Percentiles rank a stretch among this genome's conserved stretches.
Conservation (phyloP, 2,113 vertebrate species). For the Gymnarchus niloticus region DNA sequence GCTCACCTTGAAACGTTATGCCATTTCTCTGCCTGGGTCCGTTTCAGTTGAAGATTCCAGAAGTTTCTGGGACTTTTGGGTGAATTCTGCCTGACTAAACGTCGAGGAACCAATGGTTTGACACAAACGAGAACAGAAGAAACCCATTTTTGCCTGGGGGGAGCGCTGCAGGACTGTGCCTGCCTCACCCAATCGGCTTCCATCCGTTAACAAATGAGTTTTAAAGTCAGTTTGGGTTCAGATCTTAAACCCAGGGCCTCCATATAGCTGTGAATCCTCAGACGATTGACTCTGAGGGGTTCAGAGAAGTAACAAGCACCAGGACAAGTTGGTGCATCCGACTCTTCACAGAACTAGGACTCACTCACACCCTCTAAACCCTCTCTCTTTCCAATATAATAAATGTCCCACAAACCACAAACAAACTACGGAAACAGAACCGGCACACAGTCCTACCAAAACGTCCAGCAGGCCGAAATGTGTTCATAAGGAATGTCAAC, state of each 20-base stretch:
- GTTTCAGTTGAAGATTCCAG: background rate
- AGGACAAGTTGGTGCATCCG: background rate
- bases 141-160: background rate
- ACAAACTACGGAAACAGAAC: constrained; percentile 12
- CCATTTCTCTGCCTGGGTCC: background rate
- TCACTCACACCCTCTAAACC: background rate
- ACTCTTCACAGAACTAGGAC: background rate
- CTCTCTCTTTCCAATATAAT: background rate
- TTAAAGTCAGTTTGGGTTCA: background rate
- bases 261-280: background rate
- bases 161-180: too few relatives aligned
- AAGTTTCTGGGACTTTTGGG: background rate
- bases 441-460: too few relatives aligned
- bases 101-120: background rate
- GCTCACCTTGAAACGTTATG: too few relatives aligned
- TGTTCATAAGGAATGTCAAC: background rate
- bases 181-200: background rate
- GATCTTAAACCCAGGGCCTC: background rate
- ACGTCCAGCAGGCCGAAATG: too few relatives aligned
- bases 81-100: background rate
- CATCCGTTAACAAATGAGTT: background rate
- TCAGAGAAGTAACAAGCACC: background rate
- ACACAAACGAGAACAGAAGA: background rate
- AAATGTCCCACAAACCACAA: background rate
- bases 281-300: too few relatives aligned